Conservation (phyloP, 2,113 vertebrate species). For the Mandrillus leucophaeus region DNA sequence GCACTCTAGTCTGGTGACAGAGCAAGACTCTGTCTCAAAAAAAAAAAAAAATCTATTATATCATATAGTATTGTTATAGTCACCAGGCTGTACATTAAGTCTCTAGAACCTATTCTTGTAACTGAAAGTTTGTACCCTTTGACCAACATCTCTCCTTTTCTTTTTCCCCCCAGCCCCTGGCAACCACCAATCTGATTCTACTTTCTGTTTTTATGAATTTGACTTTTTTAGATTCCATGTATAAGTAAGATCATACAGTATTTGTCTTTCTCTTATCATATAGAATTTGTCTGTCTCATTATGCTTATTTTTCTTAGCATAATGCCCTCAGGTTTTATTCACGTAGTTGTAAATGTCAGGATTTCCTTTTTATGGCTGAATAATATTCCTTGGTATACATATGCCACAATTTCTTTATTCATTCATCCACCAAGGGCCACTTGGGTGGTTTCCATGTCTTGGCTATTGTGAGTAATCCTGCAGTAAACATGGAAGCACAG, state of each 20-base stretch:
- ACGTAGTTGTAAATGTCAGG: not conserved
- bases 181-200: not conserved
- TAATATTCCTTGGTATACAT: not conserved
- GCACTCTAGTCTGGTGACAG: too few relatives aligned
- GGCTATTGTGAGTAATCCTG: not conserved
- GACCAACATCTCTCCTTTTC: not conserved
- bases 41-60: too few relatives aligned
- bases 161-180: rapidly evolving
- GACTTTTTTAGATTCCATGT: not conserved
- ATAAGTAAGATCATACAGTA: not conserved
- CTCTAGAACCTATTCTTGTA: not conserved
- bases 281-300: too few relatives aligned
- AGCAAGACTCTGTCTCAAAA: too few relatives aligned
- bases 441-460: not conserved
- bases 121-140: not conserved
- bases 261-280: not conserved
- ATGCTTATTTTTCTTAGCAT: not conserved
- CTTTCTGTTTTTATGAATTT: not conserved
- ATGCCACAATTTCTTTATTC: not conserved
- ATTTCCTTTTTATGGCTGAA: not conserved
- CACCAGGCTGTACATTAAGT: not conserved
- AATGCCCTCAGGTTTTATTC: not conserved
- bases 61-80: not conserved
- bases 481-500: not conserved
- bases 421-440: not conserved